Base-by-base conservation (phyloP, 2,797 vertebrate species). In the Chanos chanos region DNA sequence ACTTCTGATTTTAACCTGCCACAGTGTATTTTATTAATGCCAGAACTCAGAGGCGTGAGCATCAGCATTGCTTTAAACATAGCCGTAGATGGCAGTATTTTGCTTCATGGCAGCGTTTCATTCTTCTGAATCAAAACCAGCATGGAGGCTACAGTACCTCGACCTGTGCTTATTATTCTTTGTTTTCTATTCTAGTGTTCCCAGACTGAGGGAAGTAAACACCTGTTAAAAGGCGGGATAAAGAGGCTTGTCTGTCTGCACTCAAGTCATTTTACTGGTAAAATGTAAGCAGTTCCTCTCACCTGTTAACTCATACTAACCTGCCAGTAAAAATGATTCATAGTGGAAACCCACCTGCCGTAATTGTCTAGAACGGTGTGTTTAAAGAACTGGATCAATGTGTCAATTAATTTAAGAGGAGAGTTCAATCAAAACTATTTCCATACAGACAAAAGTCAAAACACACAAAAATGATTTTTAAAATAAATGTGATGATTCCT, bases 11-110 rank as follows among this genome's bases (percentile, higher is more conserved):
- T n/a, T n/a, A n/a, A n/a, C n/a, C n/a, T n/a, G n/a, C n/a, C n/a
- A n/a, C n/a, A n/a, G n/a, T n/a, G n/a, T n/a, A n/a, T n/a, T n/a
- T n/a, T n/a, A n/a, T n/a, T n/a, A n/a, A n/a, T n/a, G 18, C 12
- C 12, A 33, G 4, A 30, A 13, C 49, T 43, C 10, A 51, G 12
- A 50, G 50, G n/a, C n/a, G n/a, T n/a, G 34, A 22, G 10, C 22
- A 27, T 58, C 40, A 53, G 71, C 87, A 87, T 77, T 89, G 81
- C 84, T 86, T 61, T 76, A 63, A 76, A 79, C 73, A 68, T 71
- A 81, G 85, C 88, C 81, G 89, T 90, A 89, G 89, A 89, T 89
- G 87, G 90, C 89, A 90, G 89, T 86, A 80, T 89, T 89, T 86
- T 89, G 83, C 87, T 85, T 86, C 75, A 79, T 83, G n/a, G n/a